phyloP scores from a whole-genome alignment of 2,113 vertebrate genomes.

The Centropus bengalensis region DNA sequence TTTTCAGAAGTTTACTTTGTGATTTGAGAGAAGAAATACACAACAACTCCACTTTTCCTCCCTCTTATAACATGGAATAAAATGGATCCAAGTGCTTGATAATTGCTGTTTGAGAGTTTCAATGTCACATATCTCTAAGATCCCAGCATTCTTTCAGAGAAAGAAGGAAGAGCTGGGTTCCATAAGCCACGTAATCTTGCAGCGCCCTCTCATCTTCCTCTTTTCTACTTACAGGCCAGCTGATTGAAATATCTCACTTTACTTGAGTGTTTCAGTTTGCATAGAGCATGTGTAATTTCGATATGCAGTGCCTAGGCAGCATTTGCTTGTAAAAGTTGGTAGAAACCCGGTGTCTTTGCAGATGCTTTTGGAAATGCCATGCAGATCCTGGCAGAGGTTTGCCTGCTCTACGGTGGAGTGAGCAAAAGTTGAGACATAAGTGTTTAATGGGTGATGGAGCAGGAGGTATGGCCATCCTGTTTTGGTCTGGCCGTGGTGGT shows the following conservation, averaged over 20 bases:
- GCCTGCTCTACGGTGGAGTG: not conserved
- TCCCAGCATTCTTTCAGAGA: not conserved
- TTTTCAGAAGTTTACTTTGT: not conserved
- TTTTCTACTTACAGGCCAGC: not conserved
- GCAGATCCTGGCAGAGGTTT: not conserved
- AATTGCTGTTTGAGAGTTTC: not conserved
- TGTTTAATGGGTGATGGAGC: not conserved
- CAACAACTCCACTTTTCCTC: not conserved
- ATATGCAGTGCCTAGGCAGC: accelerated
- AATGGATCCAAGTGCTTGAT: not conserved
- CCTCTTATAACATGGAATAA: not conserved
- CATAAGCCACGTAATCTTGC: not conserved
- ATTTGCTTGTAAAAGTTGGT: not conserved
- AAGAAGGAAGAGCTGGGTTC: not conserved
- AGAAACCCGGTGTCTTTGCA: not conserved
- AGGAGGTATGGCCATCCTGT: not conserved
- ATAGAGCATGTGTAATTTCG: not conserved
- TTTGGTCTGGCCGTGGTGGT: not conserved
- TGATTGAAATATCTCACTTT: not conserved
- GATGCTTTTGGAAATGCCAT: not conserved
- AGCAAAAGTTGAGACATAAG: not conserved
- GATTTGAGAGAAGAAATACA: not conserved
- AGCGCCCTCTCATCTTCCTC: not conserved
- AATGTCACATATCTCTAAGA: not conserved
- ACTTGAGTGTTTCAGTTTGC: not conserved